Percentiles rank a stretch among this genome's conserved stretches.
These are phyloP conservation scores for Phortica variegata DNA, from an alignment of 1,140 invertebrate genomes.

Conservation along the genomic window DNA sequence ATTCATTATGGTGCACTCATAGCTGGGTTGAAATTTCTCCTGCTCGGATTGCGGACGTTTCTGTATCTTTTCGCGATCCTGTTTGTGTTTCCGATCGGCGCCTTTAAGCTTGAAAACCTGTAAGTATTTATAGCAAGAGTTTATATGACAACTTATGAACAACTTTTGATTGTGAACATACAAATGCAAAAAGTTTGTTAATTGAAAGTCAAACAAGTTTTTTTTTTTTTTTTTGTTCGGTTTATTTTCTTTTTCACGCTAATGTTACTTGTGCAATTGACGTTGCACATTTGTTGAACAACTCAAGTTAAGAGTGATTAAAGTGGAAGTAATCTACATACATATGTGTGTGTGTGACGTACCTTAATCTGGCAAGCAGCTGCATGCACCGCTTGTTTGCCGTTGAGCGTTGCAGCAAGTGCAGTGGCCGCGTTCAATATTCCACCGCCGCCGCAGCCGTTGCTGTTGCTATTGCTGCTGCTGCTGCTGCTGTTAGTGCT, in stretches of 20 bases:
- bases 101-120: conserved; percentile 87
- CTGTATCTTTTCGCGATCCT: conserved; percentile 92
- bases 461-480: conserved; percentile 12
- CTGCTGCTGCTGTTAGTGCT: conserved; percentile 12
- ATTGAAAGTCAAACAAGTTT: too few species aligned
- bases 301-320: too few species aligned
- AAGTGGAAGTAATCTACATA: conserved; percentile 3
- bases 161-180: neutral
- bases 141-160: neutral
- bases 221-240: too few species aligned
- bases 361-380: conserved; percentile 96
- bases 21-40: conserved; percentile 94
- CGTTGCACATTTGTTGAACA: neutral
- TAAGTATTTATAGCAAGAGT: neutral
- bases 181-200: neutral
- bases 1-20: conserved; percentile 90
- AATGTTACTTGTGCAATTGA: too few species aligned
- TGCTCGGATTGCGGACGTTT: conserved; percentile 82
- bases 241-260: too few species aligned
- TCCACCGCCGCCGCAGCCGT: conserved; percentile 25
- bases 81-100: conserved; percentile 96
- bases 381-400: conserved; percentile 72
- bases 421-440: too few species aligned
- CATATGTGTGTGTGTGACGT: too few species aligned
- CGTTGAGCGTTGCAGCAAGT: conserved; percentile 11